These are phyloP conservation scores for Carettochelys insculpta DNA, from an alignment of 2,113 vertebrate species.

Conservation along the genomic window DNA sequence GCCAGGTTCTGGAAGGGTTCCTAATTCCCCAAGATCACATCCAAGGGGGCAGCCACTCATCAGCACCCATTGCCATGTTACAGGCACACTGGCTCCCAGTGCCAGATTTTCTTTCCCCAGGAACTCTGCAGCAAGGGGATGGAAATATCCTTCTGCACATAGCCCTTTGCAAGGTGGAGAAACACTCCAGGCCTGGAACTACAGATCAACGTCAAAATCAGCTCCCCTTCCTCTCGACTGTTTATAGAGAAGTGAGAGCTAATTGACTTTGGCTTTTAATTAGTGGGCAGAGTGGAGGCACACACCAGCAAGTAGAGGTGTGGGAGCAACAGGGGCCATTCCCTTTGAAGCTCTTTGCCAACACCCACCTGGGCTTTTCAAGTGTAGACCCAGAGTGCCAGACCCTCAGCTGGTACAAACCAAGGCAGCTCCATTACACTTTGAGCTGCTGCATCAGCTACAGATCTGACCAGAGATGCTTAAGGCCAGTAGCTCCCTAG, in stretches of 20 bases:
- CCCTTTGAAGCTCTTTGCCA: neutral
- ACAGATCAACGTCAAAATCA: neutral
- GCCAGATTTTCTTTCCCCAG: accelerated
- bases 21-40: too few relatives aligned
- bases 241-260: accelerated
- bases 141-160: neutral
- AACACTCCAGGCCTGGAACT: neutral
- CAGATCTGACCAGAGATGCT: neutral
- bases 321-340: neutral
- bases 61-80: neutral
- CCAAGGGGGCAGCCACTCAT: neutral
- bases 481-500: accelerated
- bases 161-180: neutral
- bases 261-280: neutral
- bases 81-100: neutral
- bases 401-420: neutral
- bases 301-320: neutral
- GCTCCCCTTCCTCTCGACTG: neutral
- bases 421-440: neutral
- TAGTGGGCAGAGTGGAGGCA: neutral
- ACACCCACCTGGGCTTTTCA: neutral
- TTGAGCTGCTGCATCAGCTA: neutral
- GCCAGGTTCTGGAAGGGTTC: neutral
- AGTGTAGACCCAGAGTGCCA: neutral
- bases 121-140: accelerated